phyloP scores from a whole-genome alignment of 23 tunicate species.

The Ascidia mentula region DNA sequence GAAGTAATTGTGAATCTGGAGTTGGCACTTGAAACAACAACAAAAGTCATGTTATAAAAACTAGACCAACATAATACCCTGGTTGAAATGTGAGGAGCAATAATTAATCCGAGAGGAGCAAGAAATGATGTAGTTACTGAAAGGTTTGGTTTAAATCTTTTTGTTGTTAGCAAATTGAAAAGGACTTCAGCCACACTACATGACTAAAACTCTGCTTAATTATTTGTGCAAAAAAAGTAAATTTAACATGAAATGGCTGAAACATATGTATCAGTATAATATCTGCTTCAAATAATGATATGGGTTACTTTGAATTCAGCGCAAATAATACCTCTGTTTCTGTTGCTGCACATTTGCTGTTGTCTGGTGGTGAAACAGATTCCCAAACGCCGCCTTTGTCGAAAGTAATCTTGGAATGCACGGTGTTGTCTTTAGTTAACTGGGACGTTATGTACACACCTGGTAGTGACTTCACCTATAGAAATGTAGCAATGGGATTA shows the following conservation, averaged over 20 bases:
- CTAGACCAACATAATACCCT: too few species aligned
- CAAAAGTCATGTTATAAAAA: neutral
- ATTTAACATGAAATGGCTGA: neutral
- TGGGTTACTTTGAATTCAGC: too few species aligned
- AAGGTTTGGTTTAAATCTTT: too few species aligned
- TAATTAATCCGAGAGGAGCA: too few species aligned
- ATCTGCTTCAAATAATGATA: neutral
- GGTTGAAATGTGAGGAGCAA: too few species aligned
- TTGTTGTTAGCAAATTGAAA: too few species aligned
- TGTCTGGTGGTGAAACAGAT: slow-evolving; percentile 47
- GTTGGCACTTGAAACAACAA: slow-evolving; percentile 66
- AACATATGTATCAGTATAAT: neutral
- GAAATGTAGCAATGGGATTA: neutral
- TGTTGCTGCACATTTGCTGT: slow-evolving; percentile 44
- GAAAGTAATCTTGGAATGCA: slow-evolving; percentile 77
- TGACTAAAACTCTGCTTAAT: too few species aligned
- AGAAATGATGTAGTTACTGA: too few species aligned
- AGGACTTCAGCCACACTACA: too few species aligned
- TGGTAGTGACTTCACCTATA: slow-evolving; percentile 71
- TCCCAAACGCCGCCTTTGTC: slow-evolving; percentile 97
- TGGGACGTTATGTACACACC: slow-evolving; percentile 97
- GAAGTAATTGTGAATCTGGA: slow-evolving; percentile 90
- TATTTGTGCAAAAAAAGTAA: neutral
- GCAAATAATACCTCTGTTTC: slow-evolving; percentile 70
- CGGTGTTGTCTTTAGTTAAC: slow-evolving; percentile 59